These are phyloP conservation scores for Paracentrotus lividus DNA, from an alignment of 53 echinoderm and acorn worm species.

Conservation along the genomic window DNA sequence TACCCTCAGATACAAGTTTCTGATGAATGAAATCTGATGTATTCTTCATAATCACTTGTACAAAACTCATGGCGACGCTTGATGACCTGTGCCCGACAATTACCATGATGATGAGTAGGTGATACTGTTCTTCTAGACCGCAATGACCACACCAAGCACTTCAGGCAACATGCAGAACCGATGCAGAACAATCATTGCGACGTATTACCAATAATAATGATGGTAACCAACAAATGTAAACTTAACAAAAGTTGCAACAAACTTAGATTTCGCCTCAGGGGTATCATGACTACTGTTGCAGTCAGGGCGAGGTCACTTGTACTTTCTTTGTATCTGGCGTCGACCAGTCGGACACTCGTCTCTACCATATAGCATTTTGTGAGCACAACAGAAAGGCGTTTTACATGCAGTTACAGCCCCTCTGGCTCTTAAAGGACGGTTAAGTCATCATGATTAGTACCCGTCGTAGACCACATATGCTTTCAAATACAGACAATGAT, in stretches of 20 bases:
- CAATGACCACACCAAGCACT: neutral
- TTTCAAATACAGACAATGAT: no score
- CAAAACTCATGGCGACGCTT: no score
- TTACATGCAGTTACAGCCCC: no score
- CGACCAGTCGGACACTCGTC: neutral
- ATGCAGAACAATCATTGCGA: neutral
- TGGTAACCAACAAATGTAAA: neutral
- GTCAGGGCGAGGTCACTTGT: neutral
- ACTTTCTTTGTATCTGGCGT: neutral
- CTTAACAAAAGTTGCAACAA: neutral
- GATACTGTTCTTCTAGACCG: neutral
- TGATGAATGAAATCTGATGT: no score
- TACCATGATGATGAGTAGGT: neutral
- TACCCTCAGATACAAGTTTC: no score
- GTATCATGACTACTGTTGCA: neutral
- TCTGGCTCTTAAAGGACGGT: no score
- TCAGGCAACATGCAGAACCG: neutral
- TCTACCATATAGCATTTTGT: no score
- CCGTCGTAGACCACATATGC: no score
- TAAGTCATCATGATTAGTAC: no score
- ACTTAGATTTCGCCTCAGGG: neutral
- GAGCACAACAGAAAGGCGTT: no score
- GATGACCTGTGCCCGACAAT: neutral
- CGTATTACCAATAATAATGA: neutral
- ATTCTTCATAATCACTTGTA: no score